Conservation (phyloP, 2,888 invertebrate genomes). For the Tachina fera region DNA sequence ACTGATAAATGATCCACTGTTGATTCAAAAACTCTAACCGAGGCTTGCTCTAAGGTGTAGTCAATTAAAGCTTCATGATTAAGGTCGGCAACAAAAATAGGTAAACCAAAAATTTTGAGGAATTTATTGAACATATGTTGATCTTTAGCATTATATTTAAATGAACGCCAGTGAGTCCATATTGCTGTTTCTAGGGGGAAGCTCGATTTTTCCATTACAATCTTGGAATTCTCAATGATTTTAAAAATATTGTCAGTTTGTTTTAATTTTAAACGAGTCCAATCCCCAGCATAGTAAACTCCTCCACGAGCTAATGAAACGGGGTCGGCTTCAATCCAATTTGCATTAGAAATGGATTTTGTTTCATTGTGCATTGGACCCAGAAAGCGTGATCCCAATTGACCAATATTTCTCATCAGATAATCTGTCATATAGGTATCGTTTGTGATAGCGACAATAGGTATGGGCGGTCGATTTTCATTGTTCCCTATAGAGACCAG, state of each 20-base stretch:
- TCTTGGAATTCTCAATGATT: slow-evolving; percentile 74
- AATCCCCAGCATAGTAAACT: slow-evolving; percentile 82
- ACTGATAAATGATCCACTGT: slow-evolving; percentile 77
- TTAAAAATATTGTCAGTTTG: slow-evolving; percentile 77
- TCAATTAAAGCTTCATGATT: slow-evolving; percentile 76
- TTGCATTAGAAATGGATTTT: slow-evolving; percentile 72
- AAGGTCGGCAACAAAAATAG: slow-evolving; percentile 77
- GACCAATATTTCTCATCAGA: slow-evolving; percentile 78
- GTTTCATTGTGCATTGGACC: slow-evolving; percentile 76
- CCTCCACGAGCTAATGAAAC: slow-evolving; percentile 81
- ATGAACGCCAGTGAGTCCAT: slow-evolving; percentile 82
- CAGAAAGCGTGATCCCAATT: slow-evolving; percentile 79
- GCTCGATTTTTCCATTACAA: slow-evolving; percentile 74
- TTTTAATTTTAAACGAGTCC: slow-evolving; percentile 77
- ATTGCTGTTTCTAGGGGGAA: slow-evolving; percentile 79
- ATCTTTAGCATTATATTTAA: slow-evolving; percentile 76
- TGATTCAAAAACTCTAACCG: slow-evolving; percentile 63
- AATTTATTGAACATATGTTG: slow-evolving; percentile 78
- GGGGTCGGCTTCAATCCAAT: slow-evolving; percentile 81
- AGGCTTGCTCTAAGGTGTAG: slow-evolving; percentile 76
- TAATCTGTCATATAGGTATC: slow-evolving; percentile 77
- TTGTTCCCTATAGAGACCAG: slow-evolving; percentile 81
- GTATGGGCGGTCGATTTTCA: slow-evolving; percentile 77
- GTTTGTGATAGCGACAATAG: slow-evolving; percentile 78
- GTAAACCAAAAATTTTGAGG: slow-evolving; percentile 82